A percentile compares a stretch with the other conserved stretches of the same genome.
Conservation (phyloP, 2,113 vertebrate genomes). For the Ciconia boyciana region DNA sequence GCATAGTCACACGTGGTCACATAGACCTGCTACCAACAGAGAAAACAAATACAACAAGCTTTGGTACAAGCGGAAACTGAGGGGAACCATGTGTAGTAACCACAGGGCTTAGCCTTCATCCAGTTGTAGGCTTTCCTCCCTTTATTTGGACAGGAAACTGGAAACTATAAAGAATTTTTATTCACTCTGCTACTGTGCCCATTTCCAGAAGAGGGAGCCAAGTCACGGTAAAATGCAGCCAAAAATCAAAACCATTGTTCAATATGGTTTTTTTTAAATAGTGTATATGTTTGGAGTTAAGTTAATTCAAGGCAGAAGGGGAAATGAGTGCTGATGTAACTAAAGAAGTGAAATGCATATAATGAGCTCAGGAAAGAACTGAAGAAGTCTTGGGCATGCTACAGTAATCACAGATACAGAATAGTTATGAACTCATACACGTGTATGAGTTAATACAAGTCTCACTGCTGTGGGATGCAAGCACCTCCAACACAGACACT, state of each 20-base stretch:
- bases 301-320: background rate
- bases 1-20: fast-evolving
- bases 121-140: background rate
- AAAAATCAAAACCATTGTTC: background rate
- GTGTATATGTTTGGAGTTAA: background rate
- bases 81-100: background rate
- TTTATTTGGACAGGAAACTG: background rate
- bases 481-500: background rate
- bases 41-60: fast-evolving
- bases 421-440: background rate
- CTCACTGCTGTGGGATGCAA: background rate
- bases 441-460: fast-evolving
- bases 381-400: background rate
- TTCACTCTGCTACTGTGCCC: background rate
- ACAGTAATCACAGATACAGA: too few relatives aligned
- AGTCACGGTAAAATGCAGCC: background rate
- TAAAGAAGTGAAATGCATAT: background rate
- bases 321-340: background rate
- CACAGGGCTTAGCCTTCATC: background rate
- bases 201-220: slow-evolving; percentile 56
- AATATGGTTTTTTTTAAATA: background rate
- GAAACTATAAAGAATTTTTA: background rate
- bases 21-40: background rate
- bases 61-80: background rate
- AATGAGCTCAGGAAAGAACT: background rate